Evolutionary conservation across 2,797 vertebrate genomes (phyloP).

Genomic region (Sebastes melanostomus): DNA sequence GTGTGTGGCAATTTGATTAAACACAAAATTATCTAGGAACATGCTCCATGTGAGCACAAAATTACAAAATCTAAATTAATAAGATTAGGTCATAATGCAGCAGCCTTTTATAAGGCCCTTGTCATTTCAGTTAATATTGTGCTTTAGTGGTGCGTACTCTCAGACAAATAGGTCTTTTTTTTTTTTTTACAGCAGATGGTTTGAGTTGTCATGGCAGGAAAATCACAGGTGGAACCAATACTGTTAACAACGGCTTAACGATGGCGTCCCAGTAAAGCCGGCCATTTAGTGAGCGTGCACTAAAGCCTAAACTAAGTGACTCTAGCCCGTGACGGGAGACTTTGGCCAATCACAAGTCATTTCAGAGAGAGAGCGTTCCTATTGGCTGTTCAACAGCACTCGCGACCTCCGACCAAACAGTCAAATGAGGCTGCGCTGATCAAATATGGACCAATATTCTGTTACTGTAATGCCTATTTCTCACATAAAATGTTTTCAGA

Average conservation of each 20-base stretch:
- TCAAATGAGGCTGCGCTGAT: no score
- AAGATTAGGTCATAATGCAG: not conserved
- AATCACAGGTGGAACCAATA: not conserved
- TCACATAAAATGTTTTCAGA: no score
- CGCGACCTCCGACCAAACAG: no score
- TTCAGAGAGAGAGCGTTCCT: no score
- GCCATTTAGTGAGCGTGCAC: not conserved
- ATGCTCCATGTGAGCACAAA: not conserved
- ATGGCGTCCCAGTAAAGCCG: not conserved
- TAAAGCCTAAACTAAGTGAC: no score
- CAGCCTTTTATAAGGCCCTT: not conserved
- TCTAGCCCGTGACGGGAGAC: no score
- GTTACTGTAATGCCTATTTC: no score
- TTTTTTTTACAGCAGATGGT: not conserved
- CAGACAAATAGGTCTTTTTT: not conserved
- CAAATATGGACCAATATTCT: no score
- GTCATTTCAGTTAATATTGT: not conserved
- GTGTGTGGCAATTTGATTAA: constrained; percentile 4
- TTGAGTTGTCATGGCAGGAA: not conserved
- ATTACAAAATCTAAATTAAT: not conserved
- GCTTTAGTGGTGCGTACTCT: not conserved
- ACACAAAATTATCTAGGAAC: not conserved
- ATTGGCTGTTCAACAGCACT: no score
- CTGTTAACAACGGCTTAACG: not conserved
- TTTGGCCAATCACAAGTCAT: no score